phyloP scores from a whole-genome alignment of 2,888 invertebrate genomes.

The Elmis aenea region DNA sequence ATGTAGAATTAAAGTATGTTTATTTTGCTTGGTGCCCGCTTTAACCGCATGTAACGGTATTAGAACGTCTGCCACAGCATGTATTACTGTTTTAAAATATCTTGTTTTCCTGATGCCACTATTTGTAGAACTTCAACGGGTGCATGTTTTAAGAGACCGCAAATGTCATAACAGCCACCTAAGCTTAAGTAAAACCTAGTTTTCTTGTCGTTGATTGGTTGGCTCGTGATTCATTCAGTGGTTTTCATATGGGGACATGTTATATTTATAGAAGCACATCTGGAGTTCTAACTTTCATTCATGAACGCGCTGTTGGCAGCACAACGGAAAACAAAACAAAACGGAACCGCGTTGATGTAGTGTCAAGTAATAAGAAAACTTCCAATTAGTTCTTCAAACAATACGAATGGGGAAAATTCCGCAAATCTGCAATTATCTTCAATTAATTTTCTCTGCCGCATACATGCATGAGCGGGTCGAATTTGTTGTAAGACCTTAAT shows the following conservation, averaged over 20 bases:
- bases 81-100: no score
- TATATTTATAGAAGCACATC: constrained; percentile 19
- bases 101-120: no score
- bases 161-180: no score
- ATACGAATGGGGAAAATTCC: constrained; percentile 15
- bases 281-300: constrained; percentile 15
- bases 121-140: no score
- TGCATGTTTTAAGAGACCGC: no score
- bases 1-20: no score
- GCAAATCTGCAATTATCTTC: constrained; percentile 17
- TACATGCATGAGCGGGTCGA: constrained; percentile 15
- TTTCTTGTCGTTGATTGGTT: neutral
- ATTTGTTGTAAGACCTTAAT: constrained; percentile 23
- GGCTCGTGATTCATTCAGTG: constrained; percentile 14
- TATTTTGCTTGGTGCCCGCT: no score
- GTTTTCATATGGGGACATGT: constrained; percentile 12
- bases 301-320: constrained; percentile 13
- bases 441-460: constrained; percentile 16
- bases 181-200: no score
- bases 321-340: constrained; percentile 3
- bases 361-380: neutral
- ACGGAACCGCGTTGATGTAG: neutral
- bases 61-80: no score
- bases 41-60: no score
- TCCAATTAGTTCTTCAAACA: constrained; percentile 16